phyloP scores from a whole-genome alignment of 2,797 vertebrate genomes.

The Podarcis siculus region DNA sequence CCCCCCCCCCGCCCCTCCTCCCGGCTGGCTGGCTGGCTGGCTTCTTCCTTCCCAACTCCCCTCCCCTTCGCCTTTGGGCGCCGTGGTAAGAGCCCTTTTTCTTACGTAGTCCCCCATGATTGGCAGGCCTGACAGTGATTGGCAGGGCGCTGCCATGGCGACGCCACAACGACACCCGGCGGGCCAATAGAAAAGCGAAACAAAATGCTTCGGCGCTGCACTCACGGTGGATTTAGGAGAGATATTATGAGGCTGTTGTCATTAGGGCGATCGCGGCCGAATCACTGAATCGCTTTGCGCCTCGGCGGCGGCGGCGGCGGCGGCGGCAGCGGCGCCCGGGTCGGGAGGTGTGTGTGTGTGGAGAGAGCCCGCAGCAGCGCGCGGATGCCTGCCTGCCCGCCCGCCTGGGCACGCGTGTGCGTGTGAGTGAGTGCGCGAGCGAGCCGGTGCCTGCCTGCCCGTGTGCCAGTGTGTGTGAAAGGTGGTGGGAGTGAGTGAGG shows the following conservation, averaged over 20 bases:
- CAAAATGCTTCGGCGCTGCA: constrained; percentile 99
- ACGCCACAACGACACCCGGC: constrained; percentile 97
- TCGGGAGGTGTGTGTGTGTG: constrained; percentile 60
- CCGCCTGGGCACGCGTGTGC: not conserved
- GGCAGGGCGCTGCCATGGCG: constrained; percentile 97
- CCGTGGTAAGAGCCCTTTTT: constrained; percentile 93
- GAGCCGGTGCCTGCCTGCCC: constrained; percentile 44
- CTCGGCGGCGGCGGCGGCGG: constrained; percentile 77
- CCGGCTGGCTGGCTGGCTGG: not conserved
- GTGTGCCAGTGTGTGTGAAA: constrained; percentile 1
- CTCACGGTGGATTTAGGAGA: constrained; percentile 99
- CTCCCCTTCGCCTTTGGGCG: constrained; percentile 83
- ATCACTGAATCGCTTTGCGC: constrained; percentile 94
- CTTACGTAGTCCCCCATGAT: constrained; percentile 99
- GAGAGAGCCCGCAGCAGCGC: not conserved
- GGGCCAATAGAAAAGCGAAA: constrained; percentile 99
- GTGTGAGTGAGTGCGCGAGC: constrained; percentile 57
- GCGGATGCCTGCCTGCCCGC: constrained; percentile 27
- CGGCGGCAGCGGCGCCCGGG: constrained; percentile 58
- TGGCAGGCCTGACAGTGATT: constrained; percentile 99
- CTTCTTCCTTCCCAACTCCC: constrained; percentile 36
- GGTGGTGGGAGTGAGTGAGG: constrained; percentile 47
- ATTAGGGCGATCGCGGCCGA: constrained; percentile 98
- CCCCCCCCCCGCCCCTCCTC: not conserved
- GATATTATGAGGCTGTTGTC: constrained; percentile 99